A percentile compares a stretch with the other conserved stretches of the same genome.
Conservation (phyloP, 2,888 invertebrate genomes). For the Heliothis peltigera region DNA sequence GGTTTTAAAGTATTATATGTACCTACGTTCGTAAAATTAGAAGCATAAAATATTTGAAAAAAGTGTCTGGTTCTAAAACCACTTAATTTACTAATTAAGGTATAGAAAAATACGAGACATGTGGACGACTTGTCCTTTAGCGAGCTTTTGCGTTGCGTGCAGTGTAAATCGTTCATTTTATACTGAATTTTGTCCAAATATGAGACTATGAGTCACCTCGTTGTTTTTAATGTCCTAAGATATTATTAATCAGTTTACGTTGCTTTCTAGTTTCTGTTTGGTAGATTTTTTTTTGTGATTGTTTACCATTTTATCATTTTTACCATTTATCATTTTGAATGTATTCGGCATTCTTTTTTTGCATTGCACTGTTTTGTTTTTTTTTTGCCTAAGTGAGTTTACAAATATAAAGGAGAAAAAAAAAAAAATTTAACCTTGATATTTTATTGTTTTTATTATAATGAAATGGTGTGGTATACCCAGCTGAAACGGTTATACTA, state of each 20-base stretch:
- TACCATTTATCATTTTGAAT: neutral
- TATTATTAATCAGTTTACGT: constrained; percentile 18
- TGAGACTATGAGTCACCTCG: constrained; percentile 32
- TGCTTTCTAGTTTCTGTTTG: neutral
- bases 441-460: neutral
- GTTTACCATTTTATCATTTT: too few species aligned
- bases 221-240: constrained; percentile 18
- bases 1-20: neutral
- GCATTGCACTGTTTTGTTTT: neutral
- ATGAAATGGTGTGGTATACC: constrained; percentile 28
- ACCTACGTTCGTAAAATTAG: neutral
- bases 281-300: neutral
- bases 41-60: neutral
- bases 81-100: neutral
- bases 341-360: neutral
- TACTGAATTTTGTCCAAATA: constrained; percentile 25
- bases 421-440: too few species aligned
- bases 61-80: constrained; percentile 2
- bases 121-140: constrained; percentile 24
- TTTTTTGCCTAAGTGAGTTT: constrained; percentile 1
- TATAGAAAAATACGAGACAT: constrained; percentile 25
- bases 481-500: constrained; percentile 27
- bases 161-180: constrained; percentile 35
- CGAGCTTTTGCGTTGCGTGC: constrained; percentile 32
- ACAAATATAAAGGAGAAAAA: neutral